Evolutionary conservation across 2,888 invertebrate species (phyloP), one percentile per base, ranked within the genome.

Genomic region (Nysson spinosus): DNA sequence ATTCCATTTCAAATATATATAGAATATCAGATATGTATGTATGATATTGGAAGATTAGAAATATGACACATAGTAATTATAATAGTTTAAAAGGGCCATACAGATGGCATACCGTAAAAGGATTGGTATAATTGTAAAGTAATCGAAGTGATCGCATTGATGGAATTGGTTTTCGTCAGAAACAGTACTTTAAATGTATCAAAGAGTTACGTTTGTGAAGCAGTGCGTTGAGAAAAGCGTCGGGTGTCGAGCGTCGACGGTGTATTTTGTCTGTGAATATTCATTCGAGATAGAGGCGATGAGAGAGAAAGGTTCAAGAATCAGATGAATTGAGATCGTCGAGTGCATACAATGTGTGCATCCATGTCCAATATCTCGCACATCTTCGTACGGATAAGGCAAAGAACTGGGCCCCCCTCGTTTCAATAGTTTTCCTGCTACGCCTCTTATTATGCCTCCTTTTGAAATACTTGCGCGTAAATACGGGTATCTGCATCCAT

Each of bases 351-450:
- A n/a, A 24, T 42, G 34, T 5, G 11, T 12, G 11, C 11, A 5
- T 34, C n/a, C 20, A 28, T 12, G 11, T 28, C n/a, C 32, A 52
- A 58, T 54, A 58, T 37, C 22, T 40, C 16, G 32, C 39, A 32
- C 24, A 32, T 40, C 12, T 28, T 35, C 11, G 14, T 17, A n/a
- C 5, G 4, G 7, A 9, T 12, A 11, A 17, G 6, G 28, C 17
- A 57, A 28, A 52, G 37, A 43, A 37, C 4, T 5, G 17, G 1
- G 2, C 17, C 22, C 39, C 14, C 40, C 19, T 26, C 20, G 40
- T 40, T 30, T 22, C 14, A 19, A n/a, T 17, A 35, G 32, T 22
- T 44, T 22, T n/a, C 40, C 22, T 28, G 14, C 35, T 24, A 17
- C 39, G 19, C 20, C 12, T 35, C 4, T 22, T 34, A 30, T 42